These are phyloP conservation scores for Phrynocephalus versicolor DNA, from an alignment of 2,113 vertebrate species.

Conservation along the genomic window DNA sequence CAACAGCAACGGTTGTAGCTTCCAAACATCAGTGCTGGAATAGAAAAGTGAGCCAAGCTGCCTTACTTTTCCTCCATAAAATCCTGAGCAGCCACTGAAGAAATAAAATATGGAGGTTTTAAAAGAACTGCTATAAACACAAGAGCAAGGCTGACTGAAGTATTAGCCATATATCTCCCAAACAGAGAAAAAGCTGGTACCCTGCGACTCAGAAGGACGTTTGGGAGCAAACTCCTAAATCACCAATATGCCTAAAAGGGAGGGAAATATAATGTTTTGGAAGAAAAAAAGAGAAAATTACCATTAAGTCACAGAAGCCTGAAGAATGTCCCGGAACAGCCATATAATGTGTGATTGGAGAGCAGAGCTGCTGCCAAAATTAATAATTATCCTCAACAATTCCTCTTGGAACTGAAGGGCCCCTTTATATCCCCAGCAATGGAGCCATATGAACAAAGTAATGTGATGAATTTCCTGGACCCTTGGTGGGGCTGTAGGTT, in stretches of 20 bases:
- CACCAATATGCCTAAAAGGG: constrained; percentile 14
- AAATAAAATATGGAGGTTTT: constrained; percentile 31
- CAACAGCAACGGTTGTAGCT: not conserved
- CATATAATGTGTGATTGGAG: not conserved
- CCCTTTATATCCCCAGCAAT: not conserved
- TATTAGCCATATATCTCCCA: constrained; percentile 26
- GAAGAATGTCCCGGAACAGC: not conserved
- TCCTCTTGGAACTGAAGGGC: not conserved
- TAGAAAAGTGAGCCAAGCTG: not conserved
- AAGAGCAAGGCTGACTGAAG: constrained; percentile 29
- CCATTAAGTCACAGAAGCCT: not conserved
- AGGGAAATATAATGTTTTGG: not conserved
- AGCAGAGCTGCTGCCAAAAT: not conserved
- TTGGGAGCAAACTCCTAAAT: constrained; percentile 14
- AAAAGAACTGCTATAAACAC: constrained; percentile 29
- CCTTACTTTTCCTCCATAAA: not conserved
- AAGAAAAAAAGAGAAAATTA: not conserved
- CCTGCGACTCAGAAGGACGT: constrained; percentile 20
- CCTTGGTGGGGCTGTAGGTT: not conserved
- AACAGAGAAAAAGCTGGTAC: not conserved
- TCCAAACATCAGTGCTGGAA: not conserved
- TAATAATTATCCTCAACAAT: not conserved
- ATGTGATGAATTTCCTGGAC: not conserved
- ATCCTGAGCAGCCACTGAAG: not conserved
- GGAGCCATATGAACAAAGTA: not conserved